Percentiles rank a stretch among this genome's conserved stretches.
phyloP scores from a whole-genome alignment of 2,797 vertebrate genomes.

The Lepus oiostolus region DNA sequence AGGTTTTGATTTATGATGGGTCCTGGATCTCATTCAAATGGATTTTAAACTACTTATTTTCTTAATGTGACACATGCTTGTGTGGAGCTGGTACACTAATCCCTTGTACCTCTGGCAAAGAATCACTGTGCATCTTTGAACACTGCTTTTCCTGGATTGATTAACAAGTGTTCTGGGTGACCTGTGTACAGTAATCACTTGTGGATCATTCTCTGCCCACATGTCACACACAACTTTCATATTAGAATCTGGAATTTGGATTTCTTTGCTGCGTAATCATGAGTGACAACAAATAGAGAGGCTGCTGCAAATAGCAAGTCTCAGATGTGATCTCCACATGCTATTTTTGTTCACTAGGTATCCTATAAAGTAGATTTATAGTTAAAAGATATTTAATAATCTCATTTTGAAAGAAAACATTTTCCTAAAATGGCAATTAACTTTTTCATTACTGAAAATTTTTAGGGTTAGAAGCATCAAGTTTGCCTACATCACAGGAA shows the following conservation, averaged over 20 bases:
- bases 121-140: neutral
- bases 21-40: conserved; percentile 27
- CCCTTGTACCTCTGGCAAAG: neutral
- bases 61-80: neutral
- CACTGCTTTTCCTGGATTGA: neutral
- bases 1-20: neutral
- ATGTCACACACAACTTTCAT: neutral
- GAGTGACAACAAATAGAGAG: too few relatives aligned
- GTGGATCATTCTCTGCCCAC: neutral
- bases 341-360: neutral
- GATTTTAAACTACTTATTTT: conserved; percentile 12
- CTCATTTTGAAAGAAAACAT: neutral
- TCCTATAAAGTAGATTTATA: neutral
- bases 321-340: neutral
- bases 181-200: neutral
- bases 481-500: neutral
- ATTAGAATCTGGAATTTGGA: neutral
- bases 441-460: neutral
- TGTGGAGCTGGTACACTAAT: neutral
- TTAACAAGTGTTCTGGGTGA: neutral
- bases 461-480: neutral
- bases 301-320: neutral
- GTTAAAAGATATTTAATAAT: neutral
- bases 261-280: neutral
- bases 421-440: neutral